Evolutionary conservation across 2,888 invertebrate species (phyloP), one percentile per base, ranked within the genome.

Genomic region (Watsonalla binaria): DNA sequence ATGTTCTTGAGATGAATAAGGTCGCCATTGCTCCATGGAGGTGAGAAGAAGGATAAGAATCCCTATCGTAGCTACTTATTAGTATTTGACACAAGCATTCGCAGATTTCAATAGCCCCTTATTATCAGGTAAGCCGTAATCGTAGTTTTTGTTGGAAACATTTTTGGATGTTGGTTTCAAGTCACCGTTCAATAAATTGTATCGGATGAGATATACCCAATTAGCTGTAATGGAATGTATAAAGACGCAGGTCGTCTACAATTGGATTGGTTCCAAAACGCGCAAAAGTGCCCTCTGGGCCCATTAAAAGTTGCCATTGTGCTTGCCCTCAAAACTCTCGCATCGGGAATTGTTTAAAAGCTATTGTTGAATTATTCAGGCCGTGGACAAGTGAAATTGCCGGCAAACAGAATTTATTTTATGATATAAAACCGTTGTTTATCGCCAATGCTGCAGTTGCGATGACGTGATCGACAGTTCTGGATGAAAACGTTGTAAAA

Each of bases 231-330:
- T 42, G 8, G 8, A 42, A 42, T 42, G 11, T 42, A 11, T 8
- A 42, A 42, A 42, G 42, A 42, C 42, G 42, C 42, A 42, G 42
- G 42, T 42, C 42, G 33, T 49, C 49, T 62, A 65, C 63, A 61
- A 69, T 74, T 80, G 80, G 79, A 78, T 65, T 64, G 66, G 62
- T 63, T 78, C 77, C 81, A 80, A 73, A 70, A 72, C 68, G 69
- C 66, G 60, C 62, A 66, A 72, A 70, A 62, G 61, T 70, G 67
- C 76, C 79, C 80, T 59, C 73, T 71, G 76, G 81, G 78, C 76
- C 83, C 80, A 84, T 85, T 85, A 85, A 84, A 85, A 85, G 75
- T 85, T 84, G 59, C 60, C 64, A 66, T 68, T 74, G 71, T 35
- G 6, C 63, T n/a, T 72, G 59, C 66, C 69, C 76, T 68, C 74